Evolutionary conservation across 2,888 invertebrate genomes (phyloP).

Genomic region (Cephus pulcher): DNA sequence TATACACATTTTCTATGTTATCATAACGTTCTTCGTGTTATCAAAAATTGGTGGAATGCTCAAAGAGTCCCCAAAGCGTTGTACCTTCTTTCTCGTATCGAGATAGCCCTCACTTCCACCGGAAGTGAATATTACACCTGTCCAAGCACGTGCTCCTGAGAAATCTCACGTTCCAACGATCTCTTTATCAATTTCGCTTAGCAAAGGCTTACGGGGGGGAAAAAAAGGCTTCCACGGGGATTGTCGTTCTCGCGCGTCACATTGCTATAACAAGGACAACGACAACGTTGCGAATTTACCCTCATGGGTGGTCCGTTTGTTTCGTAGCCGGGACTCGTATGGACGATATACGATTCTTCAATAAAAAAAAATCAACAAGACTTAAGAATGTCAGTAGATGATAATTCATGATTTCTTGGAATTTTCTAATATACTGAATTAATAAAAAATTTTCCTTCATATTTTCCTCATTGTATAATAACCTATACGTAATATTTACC

Average conservation of each 20-base stretch:
- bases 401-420: not conserved
- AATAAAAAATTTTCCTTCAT: not conserved
- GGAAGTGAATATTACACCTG: slow-evolving; percentile 36
- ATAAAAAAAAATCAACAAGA: not conserved
- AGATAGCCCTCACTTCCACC: slow-evolving; percentile 26
- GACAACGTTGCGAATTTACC: not conserved
- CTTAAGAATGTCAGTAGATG: not conserved
- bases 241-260: not conserved
- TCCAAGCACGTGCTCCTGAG: not conserved
- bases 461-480: not conserved
- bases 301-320: not conserved
- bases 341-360: not conserved
- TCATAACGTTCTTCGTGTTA: not conserved
- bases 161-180: slow-evolving; percentile 5
- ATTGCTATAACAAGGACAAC: not conserved
- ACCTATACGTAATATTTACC: not conserved
- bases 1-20: not conserved
- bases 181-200: slow-evolving; percentile 19
- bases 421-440: not conserved
- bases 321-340: not conserved
- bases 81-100: slow-evolving; percentile 12
- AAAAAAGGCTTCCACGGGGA: not conserved
- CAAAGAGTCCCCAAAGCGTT: not conserved
- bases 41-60: not conserved
- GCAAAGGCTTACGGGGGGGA: not conserved